These are phyloP conservation scores for Paracentrotus lividus DNA, from an alignment of 53 echinoderm and acorn worm genomes.

Conservation along the genomic window DNA sequence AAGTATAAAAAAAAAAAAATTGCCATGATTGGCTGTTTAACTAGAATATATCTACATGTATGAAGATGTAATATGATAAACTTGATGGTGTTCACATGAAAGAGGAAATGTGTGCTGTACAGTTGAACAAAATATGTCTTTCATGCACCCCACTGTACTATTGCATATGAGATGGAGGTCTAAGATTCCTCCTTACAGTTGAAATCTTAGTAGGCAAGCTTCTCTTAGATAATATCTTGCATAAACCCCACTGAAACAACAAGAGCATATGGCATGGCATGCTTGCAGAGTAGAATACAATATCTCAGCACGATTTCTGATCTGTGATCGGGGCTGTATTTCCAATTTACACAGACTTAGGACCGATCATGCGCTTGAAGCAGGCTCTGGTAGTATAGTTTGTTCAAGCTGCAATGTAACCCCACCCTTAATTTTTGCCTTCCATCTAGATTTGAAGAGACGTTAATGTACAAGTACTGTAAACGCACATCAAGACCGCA, in stretches of 20 bases:
- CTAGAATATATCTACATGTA: too few relatives aligned
- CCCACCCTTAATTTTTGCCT: too few relatives aligned
- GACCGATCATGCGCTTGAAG: background rate
- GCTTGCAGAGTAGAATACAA: slow-evolving; percentile 32
- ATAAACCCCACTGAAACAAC: slow-evolving; percentile 48
- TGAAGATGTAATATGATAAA: background rate
- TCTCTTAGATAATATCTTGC: background rate
- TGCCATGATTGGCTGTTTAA: too few relatives aligned
- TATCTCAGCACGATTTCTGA: slow-evolving; percentile 51
- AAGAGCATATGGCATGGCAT: background rate
- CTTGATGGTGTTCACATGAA: background rate
- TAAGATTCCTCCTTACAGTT: background rate
- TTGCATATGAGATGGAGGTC: background rate
- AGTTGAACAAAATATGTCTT: background rate
- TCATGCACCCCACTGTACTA: background rate
- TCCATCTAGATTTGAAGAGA: too few relatives aligned
- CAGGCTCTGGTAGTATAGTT: slow-evolving; percentile 20
- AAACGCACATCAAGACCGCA: too few relatives aligned
- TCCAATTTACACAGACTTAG: slow-evolving; percentile 47
- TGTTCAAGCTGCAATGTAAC: background rate
- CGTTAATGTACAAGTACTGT: too few relatives aligned
- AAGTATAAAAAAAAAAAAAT: too few relatives aligned
- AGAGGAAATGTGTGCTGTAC: background rate
- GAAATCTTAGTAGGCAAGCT: background rate
- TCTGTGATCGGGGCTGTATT: slow-evolving; percentile 61